Conservation (phyloP, 2,113 vertebrate species). For the Vombatus ursinus region DNA sequence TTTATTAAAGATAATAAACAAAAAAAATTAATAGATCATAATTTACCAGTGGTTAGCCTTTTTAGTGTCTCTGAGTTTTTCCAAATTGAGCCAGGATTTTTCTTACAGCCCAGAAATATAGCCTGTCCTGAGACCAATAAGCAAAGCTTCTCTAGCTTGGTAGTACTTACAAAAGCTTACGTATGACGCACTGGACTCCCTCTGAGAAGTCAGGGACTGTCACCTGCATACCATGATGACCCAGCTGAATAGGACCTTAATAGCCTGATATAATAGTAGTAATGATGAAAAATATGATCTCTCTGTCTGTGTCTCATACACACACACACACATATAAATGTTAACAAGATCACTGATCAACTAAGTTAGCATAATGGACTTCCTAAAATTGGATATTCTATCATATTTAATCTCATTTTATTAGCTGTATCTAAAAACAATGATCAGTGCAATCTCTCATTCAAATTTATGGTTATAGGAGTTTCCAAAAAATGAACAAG, state of each 20-base stretch:
- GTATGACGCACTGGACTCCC: not conserved
- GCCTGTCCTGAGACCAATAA: not conserved
- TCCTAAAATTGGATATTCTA: conserved; percentile 37
- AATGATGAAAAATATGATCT: not conserved
- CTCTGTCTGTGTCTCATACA: not conserved
- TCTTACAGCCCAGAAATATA: not conserved
- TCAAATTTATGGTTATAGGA: conserved; percentile 40
- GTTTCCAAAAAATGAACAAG: conserved; percentile 33
- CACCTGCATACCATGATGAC: not conserved
- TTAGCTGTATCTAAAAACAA: conserved; percentile 19
- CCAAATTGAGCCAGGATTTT: not conserved
- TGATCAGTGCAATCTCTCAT: conserved; percentile 17
- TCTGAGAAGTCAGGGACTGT: not conserved
- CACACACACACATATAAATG: not conserved
- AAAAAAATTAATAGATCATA: not conserved
- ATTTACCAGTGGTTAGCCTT: not conserved
- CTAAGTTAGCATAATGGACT: not conserved
- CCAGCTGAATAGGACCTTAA: conserved; percentile 30
- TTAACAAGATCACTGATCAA: not conserved
- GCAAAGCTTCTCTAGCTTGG: not conserved
- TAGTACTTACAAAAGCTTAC: not conserved
- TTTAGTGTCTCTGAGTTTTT: not conserved
- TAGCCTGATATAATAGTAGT: not conserved
- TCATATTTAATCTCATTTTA: not conserved
- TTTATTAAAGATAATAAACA: not conserved